A percentile compares a stretch with the other conserved stretches of the same genome.
phyloP scores from a whole-genome alignment of 2,113 vertebrate genomes.

The Periophthalmus modestus region DNA sequence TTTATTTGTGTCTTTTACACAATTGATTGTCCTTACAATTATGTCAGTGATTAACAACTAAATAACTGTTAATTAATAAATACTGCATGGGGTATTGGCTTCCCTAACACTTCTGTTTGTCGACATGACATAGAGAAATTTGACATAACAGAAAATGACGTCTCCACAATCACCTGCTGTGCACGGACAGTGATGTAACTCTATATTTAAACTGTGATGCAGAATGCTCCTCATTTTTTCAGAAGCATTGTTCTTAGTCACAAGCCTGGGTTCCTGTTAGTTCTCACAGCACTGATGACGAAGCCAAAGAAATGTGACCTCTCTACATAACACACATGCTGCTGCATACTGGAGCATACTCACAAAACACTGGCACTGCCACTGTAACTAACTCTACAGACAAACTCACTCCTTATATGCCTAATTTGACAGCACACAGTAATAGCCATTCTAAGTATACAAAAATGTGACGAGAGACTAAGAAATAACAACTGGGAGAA shows the following conservation, averaged over 20 bases:
- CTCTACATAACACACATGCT: conserved; percentile 30
- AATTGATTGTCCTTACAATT: no score
- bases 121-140: no score
- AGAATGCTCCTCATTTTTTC: conserved; percentile 17
- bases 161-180: not conserved
- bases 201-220: not conserved
- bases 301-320: conserved; percentile 25
- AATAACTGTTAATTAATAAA: no score
- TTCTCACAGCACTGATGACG: conserved; percentile 17
- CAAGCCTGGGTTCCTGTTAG: conserved; percentile 26
- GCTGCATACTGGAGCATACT: not conserved
- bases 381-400: not conserved
- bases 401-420: conserved; percentile 12
- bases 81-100: no score
- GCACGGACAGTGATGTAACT: not conserved
- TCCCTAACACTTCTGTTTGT: no score
- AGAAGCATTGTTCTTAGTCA: conserved; percentile 6
- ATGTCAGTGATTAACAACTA: no score
- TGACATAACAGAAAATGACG: no score
- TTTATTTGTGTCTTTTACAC: no score
- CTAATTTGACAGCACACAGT: conserved; percentile 1
- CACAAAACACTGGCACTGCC: not conserved
- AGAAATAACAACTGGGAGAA: conserved; percentile 45
- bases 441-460: conserved; percentile 10
- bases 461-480: conserved; percentile 24